Evolutionary conservation across 2,888 invertebrate species (phyloP).

Genomic region (Empis stercorea): DNA sequence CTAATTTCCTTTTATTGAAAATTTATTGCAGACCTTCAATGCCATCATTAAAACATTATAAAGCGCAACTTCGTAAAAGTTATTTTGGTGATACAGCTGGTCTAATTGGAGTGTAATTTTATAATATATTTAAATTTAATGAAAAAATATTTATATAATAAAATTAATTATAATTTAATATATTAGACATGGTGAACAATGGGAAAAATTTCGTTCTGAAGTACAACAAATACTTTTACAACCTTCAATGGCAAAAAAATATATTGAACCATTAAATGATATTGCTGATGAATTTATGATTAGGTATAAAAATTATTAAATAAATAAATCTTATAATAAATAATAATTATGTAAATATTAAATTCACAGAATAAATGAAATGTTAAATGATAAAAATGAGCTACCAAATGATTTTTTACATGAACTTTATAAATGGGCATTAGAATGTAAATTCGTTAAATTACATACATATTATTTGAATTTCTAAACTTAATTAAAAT

Average conservation of each 20-base stretch:
- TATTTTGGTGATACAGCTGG: constrained; percentile 61
- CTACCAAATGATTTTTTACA: constrained; percentile 72
- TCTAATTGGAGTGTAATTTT: constrained; percentile 54
- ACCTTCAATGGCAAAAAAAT: constrained; percentile 64
- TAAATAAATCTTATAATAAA: not conserved
- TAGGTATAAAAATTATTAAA: constrained; percentile 36
- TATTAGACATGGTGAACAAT: constrained; percentile 71
- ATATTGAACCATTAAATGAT: constrained; percentile 56
- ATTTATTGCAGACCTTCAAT: constrained; percentile 58
- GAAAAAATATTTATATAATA: not conserved
- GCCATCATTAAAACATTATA: constrained; percentile 60
- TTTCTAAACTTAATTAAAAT: not conserved
- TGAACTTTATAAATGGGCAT: constrained; percentile 83
- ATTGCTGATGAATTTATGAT: constrained; percentile 65
- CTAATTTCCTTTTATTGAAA: no score
- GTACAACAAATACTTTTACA: constrained; percentile 73
- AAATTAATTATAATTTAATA: not conserved
- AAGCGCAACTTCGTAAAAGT: constrained; percentile 50
- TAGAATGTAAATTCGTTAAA: constrained; percentile 79
- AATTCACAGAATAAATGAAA: constrained; percentile 45
- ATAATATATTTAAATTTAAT: constrained; percentile 1
- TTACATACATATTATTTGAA: not conserved
- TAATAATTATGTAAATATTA: not conserved
- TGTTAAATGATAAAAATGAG: constrained; percentile 50
- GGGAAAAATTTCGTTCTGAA: constrained; percentile 72